Evolutionary conservation across 2,888 invertebrate genomes (phyloP).

Genomic region (Euzophera pinguis): DNA sequence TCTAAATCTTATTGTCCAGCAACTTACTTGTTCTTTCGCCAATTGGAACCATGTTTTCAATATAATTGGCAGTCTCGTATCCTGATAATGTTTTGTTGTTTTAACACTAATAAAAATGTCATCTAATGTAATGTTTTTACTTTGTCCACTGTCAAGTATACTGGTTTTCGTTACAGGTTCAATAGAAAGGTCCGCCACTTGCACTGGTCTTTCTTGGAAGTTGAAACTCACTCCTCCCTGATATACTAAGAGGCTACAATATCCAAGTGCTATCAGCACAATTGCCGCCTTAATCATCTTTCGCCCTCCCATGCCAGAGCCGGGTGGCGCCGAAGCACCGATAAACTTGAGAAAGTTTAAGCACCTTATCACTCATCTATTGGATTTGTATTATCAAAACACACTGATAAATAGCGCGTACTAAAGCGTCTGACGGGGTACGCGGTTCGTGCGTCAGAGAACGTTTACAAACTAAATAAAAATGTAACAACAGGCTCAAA

Average conservation of each 20-base stretch:
- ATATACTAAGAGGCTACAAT: constrained; percentile 81
- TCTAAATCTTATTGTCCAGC: neutral
- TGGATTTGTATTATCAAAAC: constrained; percentile 61
- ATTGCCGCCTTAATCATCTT: constrained; percentile 73
- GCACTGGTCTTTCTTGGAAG: constrained; percentile 72
- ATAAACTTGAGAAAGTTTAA: constrained; percentile 48
- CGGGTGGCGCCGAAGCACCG: constrained; percentile 61
- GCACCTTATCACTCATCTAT: constrained; percentile 73
- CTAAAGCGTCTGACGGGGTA: constrained; percentile 30
- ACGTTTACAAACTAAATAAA: constrained; percentile 79
- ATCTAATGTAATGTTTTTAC: constrained; percentile 84
- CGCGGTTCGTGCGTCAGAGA: constrained; percentile 44
- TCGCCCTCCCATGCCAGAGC: constrained; percentile 69
- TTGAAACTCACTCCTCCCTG: constrained; percentile 77
- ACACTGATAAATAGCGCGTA: constrained; percentile 48
- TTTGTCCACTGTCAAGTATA: constrained; percentile 56
- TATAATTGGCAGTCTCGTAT: constrained; percentile 90
- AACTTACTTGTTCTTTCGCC: constrained; percentile 90
- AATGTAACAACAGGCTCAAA: constrained; percentile 74
- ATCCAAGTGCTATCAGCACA: constrained; percentile 76
- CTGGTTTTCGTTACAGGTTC: constrained; percentile 75
- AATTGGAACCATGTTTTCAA: constrained; percentile 97
- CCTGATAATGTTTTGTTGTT: constrained; percentile 93
- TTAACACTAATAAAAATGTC: constrained; percentile 98
- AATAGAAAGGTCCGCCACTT: constrained; percentile 65